Evolutionary conservation across 2,888 invertebrate genomes (phyloP).

Genomic region (Heteromurus nitidus): DNA sequence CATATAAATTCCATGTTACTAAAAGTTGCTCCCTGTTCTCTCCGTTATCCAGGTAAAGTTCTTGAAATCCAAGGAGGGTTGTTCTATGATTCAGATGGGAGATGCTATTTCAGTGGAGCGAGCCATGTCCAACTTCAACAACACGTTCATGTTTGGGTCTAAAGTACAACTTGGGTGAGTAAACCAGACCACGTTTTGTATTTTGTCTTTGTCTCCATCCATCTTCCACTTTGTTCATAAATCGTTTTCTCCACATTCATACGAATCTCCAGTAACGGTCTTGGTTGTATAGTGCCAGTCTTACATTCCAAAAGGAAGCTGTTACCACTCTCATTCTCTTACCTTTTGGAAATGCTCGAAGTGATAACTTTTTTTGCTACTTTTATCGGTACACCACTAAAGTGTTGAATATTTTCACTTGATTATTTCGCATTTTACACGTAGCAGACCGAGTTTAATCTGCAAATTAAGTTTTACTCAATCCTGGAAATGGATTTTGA

Average conservation of each 20-base stretch:
- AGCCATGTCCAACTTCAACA: constrained; percentile 95
- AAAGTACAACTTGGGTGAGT: constrained; percentile 83
- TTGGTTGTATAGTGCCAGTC: not conserved
- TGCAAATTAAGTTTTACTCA: not conserved
- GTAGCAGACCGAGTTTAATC: no score
- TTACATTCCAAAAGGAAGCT: not conserved
- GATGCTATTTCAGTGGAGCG: constrained; percentile 95
- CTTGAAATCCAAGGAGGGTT: constrained; percentile 98
- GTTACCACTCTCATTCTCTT: not conserved
- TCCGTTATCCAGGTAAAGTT: constrained; percentile 87
- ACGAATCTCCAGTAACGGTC: not conserved
- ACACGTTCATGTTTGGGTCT: constrained; percentile 88
- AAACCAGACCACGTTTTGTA: constrained; percentile 31
- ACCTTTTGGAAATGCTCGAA: not conserved
- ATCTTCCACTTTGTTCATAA: not conserved
- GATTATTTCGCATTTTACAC: not conserved
- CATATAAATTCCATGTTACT: not conserved
- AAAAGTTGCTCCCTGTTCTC: constrained; percentile 8
- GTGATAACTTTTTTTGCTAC: not conserved
- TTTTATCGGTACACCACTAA: not conserved
- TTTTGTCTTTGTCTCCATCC: constrained; percentile 31
- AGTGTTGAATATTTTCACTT: not conserved
- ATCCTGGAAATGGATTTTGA: not conserved
- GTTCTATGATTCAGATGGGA: constrained; percentile 99
- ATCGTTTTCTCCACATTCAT: not conserved